These are phyloP conservation scores for Anoplopoma fimbria DNA, from an alignment of 2,113 vertebrate genomes.

Conservation along the genomic window DNA sequence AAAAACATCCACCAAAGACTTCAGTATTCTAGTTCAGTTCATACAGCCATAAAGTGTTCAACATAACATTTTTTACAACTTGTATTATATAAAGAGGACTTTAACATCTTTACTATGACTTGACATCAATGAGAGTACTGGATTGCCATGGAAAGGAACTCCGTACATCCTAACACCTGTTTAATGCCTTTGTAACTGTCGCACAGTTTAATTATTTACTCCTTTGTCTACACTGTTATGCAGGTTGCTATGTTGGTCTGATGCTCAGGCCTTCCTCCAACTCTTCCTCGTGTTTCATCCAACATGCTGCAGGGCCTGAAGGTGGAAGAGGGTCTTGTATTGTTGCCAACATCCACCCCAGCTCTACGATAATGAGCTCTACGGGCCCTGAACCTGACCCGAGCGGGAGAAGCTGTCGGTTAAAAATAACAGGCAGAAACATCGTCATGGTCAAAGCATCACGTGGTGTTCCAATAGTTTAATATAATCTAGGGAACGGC, in stretches of 20 bases:
- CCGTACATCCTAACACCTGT: not conserved
- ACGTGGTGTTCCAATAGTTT: slow-evolving; percentile 47
- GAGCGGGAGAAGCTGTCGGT: slow-evolving; percentile 48
- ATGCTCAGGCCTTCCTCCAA: slow-evolving; percentile 53
- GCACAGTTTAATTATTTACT: not conserved
- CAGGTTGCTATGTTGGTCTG: slow-evolving; percentile 36
- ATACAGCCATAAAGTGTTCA: not conserved
- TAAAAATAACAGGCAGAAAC: slow-evolving; percentile 65
- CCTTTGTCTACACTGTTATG: not conserved
- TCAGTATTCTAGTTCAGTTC: not conserved
- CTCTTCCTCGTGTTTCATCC: slow-evolving; percentile 60
- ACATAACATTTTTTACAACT: not conserved
- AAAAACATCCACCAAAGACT: not conserved
- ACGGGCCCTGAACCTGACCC: slow-evolving; percentile 58
- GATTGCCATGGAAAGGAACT: slow-evolving; percentile 1
- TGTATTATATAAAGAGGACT: not conserved
- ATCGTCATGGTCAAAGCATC: slow-evolving; percentile 37
- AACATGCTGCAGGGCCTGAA: slow-evolving; percentile 60
- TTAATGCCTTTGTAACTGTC: slow-evolving; percentile 3
- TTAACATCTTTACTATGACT: not conserved
- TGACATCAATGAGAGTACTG: not conserved
- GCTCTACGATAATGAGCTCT: slow-evolving; percentile 70
- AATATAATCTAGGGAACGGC: slow-evolving; percentile 44
- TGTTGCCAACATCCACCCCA: slow-evolving; percentile 68
- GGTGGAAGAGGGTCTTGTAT: slow-evolving; percentile 58